Conservation (phyloP, 1,140 invertebrate genomes). For the Philaenus spumarius region DNA sequence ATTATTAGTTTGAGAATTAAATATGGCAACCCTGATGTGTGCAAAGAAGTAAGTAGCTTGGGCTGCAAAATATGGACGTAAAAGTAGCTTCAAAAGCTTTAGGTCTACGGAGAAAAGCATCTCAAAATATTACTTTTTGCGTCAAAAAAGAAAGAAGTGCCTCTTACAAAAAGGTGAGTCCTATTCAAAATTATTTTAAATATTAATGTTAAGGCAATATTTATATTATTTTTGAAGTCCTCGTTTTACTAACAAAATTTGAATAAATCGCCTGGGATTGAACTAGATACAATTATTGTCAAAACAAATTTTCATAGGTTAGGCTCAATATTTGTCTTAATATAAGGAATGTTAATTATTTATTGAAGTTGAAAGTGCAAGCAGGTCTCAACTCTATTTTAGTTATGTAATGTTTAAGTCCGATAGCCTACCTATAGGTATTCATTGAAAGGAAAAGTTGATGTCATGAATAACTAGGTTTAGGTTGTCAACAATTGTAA, state of each 20-base stretch:
- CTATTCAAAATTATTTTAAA: constrained; percentile 5
- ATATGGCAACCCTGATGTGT: no score
- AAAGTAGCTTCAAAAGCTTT: constrained; percentile 8
- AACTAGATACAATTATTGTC: background rate
- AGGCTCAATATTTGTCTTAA: background rate
- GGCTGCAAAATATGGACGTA: constrained; percentile 15
- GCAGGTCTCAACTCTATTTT: no score
- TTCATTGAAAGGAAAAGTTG: no score
- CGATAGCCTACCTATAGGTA: no score
- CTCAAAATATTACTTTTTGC: constrained; percentile 41
- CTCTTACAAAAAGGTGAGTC: constrained; percentile 45
- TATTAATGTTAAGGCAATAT: background rate
- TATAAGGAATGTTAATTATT: no score
- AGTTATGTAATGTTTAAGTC: no score
- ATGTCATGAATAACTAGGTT: no score
- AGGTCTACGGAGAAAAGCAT: constrained; percentile 43
- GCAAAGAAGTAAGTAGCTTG: constrained; percentile 2
- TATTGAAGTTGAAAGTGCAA: no score
- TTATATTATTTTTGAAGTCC: background rate
- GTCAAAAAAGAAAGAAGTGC: constrained; percentile 46
- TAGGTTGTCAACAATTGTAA: no score
- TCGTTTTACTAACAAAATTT: background rate
- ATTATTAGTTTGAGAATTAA: no score
- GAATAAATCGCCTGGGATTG: background rate
- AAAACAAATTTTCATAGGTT: constrained; percentile 11